Evolutionary conservation across 37 sponge, comb jelly and placozoan species (phyloP).

Genomic region (Aplysina aerophoba): DNA sequence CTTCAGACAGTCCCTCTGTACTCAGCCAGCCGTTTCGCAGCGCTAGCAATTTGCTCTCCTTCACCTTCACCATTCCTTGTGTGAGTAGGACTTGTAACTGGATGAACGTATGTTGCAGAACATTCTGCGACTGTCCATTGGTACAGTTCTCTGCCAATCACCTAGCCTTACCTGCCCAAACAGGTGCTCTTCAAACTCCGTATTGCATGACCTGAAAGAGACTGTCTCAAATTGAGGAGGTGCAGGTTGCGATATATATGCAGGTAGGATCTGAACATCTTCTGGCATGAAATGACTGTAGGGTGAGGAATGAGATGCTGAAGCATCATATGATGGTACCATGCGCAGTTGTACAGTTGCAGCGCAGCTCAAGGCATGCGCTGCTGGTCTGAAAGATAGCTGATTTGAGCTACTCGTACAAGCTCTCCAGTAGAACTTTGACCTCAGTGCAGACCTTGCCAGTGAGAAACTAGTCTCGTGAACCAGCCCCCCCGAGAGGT

Average conservation of each 20-base stretch:
- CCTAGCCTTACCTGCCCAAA: conserved; percentile 38
- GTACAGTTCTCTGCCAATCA: conserved; percentile 10
- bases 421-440: background rate
- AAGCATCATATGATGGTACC: conserved; percentile 42
- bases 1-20: conserved; percentile 20
- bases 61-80: background rate
- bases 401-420: conserved; percentile 27
- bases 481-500: too few relatives aligned
- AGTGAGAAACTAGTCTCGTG: too few relatives aligned
- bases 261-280: conserved; percentile 29
- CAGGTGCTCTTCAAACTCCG: conserved; percentile 39
- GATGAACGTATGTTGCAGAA: conserved; percentile 1
- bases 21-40: background rate
- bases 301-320: conserved; percentile 16
- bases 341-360: conserved; percentile 41
- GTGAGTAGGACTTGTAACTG: conserved; percentile 9
- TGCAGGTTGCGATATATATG: conserved; percentile 24
- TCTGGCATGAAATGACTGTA: background rate
- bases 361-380: conserved; percentile 29
- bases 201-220: conserved; percentile 20
- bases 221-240: conserved; percentile 18
- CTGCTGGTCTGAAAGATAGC: conserved; percentile 17
- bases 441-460: background rate
- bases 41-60: conserved; percentile 23
- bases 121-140: conserved; percentile 41